These are phyloP conservation scores for Gallinago solitaria DNA, from an alignment of 2,797 vertebrate species.

Conservation along the genomic window DNA sequence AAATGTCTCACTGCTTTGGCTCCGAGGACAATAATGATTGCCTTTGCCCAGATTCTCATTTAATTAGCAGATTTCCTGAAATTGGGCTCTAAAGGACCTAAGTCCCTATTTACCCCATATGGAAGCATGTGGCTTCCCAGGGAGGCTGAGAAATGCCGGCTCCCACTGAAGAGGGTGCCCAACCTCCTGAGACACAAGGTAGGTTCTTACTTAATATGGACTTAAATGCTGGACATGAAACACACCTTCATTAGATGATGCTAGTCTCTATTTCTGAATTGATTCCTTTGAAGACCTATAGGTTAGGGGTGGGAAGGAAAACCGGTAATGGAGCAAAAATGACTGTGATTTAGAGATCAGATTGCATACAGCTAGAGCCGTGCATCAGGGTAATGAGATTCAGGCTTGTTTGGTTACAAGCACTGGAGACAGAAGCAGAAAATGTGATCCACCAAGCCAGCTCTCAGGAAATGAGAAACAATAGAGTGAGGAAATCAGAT, in stretches of 20 bases:
- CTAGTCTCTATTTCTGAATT: neutral
- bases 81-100: neutral
- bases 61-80: conserved; percentile 10
- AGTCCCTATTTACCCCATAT: neutral
- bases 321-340: conserved; percentile 44
- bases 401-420: conserved; percentile 48
- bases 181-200: neutral
- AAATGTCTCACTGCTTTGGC: neutral
- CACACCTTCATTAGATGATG: neutral
- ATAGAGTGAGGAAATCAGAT: conserved; percentile 65
- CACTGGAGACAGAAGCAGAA: conserved; percentile 63
- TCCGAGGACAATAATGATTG: neutral
- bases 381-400: conserved; percentile 64
- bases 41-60: conserved; percentile 13
- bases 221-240: neutral
- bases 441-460: conserved; percentile 46
- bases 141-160: neutral
- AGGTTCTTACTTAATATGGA: neutral
- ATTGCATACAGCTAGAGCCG: conserved; percentile 28
- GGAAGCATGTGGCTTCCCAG: neutral
- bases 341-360: conserved; percentile 52
- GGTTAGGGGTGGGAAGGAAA: conserved; percentile 11
- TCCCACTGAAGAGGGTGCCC: neutral
- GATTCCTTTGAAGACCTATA: conserved; percentile 44
- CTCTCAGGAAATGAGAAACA: conserved; percentile 62